Evolutionary conservation across 2,888 invertebrate genomes (phyloP), one percentile per base, ranked within the genome.

Genomic region (Thumatha senex): DNA sequence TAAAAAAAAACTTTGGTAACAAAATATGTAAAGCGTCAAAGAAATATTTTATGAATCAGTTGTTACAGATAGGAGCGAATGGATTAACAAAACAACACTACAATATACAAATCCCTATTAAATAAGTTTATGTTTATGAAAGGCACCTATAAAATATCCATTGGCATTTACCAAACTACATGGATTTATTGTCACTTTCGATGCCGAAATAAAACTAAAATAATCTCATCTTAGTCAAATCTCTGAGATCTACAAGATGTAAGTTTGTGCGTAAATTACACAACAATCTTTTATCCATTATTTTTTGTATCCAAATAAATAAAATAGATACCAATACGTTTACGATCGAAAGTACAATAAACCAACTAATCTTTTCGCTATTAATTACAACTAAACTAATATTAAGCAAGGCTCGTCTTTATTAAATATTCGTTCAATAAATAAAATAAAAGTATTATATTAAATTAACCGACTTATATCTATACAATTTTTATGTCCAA

Each of bases 361-460:
- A 69, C 57, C 69, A 50, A 48, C 72, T 75, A 77, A 51, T 67
- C 72, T 76, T 76, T 75, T 73, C 67, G 80, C 82, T 78, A 82
- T 85, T 85, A 86, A 82, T 77, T 78, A 86, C 72, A 82, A 82
- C 89, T 91, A 89, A 85, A 81, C 86, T 90, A 89, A 81, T 78
- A 82, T 78, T 89, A 91, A 91, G 90, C 90, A 89, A 89, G 87
- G 90, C 89, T 88, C 90, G 90, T 90, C 90, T 91, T 89, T 91
- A 82, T 86, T 86, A 86, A 79, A 83, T 86, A 87, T 82, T 82
- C 80, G 75, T 83, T 88, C 76, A 89, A 91, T 89, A 88, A 90
- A 85, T 89, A 82, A 84, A 78, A 79, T 43, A 45, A 82, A 69
- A 68, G 70, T 58, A 68, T 61, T 31, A 1, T 55, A 63, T 70